A percentile compares a stretch with the other conserved stretches of the same genome.
Conservation (phyloP, 2,888 invertebrate genomes). For the Cryptus viduatorius region DNA sequence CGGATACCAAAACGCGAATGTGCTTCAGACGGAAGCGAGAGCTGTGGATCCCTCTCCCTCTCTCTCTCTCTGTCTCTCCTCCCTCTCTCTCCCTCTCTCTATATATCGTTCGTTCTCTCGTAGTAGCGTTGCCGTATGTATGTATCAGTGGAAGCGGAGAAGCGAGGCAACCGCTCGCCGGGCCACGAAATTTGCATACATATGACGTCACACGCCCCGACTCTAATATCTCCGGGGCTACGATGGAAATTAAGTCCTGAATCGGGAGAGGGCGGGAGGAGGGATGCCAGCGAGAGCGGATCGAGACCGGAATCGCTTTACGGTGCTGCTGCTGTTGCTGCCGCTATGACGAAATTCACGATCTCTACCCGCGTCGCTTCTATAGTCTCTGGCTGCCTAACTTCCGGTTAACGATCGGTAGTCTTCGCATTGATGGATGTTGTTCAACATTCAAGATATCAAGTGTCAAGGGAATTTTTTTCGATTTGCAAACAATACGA, state of each 20-base stretch:
- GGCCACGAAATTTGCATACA: slow-evolving; percentile 81
- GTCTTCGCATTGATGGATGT: background rate
- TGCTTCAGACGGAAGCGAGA: slow-evolving; percentile 80
- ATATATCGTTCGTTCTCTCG: slow-evolving; percentile 17
- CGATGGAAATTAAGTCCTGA: slow-evolving; percentile 81
- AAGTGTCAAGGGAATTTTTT: background rate
- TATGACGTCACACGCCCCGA: slow-evolving; percentile 81
- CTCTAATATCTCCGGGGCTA: slow-evolving; percentile 81
- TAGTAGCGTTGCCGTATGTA: slow-evolving; percentile 20
- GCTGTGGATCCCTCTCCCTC: slow-evolving; percentile 47
- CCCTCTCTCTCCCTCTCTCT: slow-evolving; percentile 45
- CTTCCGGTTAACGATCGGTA: slow-evolving; percentile 27
- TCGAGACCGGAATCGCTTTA: slow-evolving; percentile 66
- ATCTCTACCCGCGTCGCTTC: slow-evolving; percentile 47
- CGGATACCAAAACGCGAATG: slow-evolving; percentile 78
- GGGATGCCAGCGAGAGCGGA: slow-evolving; percentile 36
- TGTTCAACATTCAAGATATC: background rate
- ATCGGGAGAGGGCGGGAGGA: slow-evolving; percentile 65
- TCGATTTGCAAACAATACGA: background rate
- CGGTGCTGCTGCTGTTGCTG: slow-evolving; percentile 36
- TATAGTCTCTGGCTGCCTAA: slow-evolving; percentile 15
- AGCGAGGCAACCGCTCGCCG: slow-evolving; percentile 67
- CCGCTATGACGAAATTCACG: slow-evolving; percentile 63
- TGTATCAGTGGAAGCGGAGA: slow-evolving; percentile 29
- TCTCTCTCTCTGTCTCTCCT: slow-evolving; percentile 40